Evolutionary conservation across 2,113 vertebrate species (phyloP).

Genomic region (Urocitellus parryii): DNA sequence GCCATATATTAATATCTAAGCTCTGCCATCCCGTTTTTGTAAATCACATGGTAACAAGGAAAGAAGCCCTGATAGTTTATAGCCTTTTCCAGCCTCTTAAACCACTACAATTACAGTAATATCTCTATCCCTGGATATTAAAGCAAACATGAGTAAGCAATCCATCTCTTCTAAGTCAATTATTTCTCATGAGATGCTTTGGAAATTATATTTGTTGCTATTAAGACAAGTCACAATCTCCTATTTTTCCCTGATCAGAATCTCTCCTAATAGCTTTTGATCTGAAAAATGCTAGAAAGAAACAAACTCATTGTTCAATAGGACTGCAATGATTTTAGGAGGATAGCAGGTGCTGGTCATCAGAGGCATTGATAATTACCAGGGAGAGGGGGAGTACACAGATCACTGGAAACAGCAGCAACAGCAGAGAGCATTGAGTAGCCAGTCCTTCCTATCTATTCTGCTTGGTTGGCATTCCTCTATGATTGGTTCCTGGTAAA

Average conservation of each 20-base stretch:
- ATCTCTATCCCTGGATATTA: background rate
- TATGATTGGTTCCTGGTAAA: background rate
- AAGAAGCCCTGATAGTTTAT: background rate
- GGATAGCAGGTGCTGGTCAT: background rate
- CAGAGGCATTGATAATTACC: background rate
- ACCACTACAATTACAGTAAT: background rate
- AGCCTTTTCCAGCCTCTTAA: background rate
- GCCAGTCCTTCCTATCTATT: background rate
- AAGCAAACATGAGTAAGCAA: background rate
- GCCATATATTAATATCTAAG: background rate
- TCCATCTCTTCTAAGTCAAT: slow-evolving; percentile 44
- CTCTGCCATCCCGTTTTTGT: background rate
- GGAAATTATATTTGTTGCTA: slow-evolving; percentile 44
- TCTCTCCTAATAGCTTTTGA: slow-evolving; percentile 31
- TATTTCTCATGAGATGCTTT: slow-evolving; percentile 25
- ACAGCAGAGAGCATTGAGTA: background rate
- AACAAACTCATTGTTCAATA: background rate
- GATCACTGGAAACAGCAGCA: background rate
- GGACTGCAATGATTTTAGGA: background rate
- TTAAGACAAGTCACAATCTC: slow-evolving; percentile 31
- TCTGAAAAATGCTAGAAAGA: slow-evolving; percentile 15
- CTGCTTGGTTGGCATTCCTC: background rate
- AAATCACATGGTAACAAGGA: background rate
- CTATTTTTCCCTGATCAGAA: background rate
- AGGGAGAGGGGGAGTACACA: too few species aligned